Base-by-base conservation (phyloP, 2,888 invertebrate genomes). In the Yponomeuta malinellus region DNA sequence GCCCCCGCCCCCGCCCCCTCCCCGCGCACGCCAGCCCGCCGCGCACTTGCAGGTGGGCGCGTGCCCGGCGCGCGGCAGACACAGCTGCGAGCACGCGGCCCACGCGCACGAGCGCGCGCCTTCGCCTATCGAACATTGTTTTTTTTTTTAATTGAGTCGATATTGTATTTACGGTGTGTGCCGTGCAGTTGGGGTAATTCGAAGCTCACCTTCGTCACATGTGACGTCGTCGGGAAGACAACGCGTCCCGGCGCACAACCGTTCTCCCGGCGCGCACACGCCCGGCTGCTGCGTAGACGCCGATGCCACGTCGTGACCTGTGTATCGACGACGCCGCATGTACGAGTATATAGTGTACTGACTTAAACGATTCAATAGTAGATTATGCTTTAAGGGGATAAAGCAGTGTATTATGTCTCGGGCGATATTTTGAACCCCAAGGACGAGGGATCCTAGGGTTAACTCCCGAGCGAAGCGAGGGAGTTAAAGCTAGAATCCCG, bases 61-160 rank as follows among this genome's bases (percentile, higher is more conserved):
- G 81, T 78, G 76, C 66, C 77, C 78, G 72, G 84, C 86, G 72
- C 91, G 91, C 71, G 76, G 93, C 90, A 95, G 93, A 80, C 97
- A 97, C 71, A 95, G 89, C 84, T 97, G 97, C 31, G 97, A 95
- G 81, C 97, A 97, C 4, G 94, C 92, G 68, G 95, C 94, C 93
- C 96, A 96, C 52, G 52, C 2, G 52, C 52, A 59, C 52, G 52
- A 12, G 15, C 15, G 12, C 52, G 12, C 12, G 52, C 15, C 52
- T 15, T 2, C 52, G 52, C 52, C 15, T 12, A 9, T 37, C 10
- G 9, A 23, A 23, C 23, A 23, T 23, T 23, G 23, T 23, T 23
- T 23, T 23, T 23, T 23, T 23, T 23, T 23, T 23, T 23, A 23
- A 23, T 23, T 1, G 23, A 23, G 23, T 23, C 23, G 23, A 23